These are phyloP conservation scores for Melieria crassipennis DNA, from an alignment of 2,888 invertebrate species.

Conservation along the genomic window DNA sequence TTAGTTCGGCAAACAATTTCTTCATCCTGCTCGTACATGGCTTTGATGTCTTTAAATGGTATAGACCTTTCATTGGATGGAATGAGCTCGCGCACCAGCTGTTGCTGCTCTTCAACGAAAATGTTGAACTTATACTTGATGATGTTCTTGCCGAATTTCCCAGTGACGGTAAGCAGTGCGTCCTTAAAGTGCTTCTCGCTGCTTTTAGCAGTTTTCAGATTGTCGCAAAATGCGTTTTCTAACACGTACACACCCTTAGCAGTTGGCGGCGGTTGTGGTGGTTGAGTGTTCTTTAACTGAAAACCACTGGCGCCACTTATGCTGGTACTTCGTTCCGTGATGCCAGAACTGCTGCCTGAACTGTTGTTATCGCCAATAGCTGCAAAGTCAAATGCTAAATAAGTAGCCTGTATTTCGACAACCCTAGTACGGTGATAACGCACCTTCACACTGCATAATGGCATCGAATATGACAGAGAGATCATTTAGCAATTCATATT, in stretches of 20 bases:
- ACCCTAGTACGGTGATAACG: constrained; percentile 3
- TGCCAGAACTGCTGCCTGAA: constrained; percentile 61
- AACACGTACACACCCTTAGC: constrained; percentile 60
- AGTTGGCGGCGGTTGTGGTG: constrained; percentile 22
- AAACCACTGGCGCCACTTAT: constrained; percentile 37
- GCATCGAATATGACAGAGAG: constrained; percentile 65
- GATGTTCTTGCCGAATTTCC: constrained; percentile 65
- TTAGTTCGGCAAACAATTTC: constrained; percentile 59
- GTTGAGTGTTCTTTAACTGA: constrained; percentile 8
- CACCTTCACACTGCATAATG: constrained; percentile 61
- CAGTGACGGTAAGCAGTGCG: constrained; percentile 63
- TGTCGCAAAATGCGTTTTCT: constrained; percentile 65
- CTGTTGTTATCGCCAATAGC: constrained; percentile 57
- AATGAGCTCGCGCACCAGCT: constrained; percentile 61
- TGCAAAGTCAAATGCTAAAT: constrained; percentile 9
- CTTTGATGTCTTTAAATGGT: constrained; percentile 63
- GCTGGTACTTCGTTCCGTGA: constrained; percentile 55
- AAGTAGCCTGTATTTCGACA: neutral
- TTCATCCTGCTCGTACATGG: constrained; percentile 58
- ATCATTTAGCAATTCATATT: constrained; percentile 64
- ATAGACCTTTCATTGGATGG: constrained; percentile 60
- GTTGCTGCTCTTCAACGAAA: constrained; percentile 63
- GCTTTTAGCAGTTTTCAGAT: constrained; percentile 55
- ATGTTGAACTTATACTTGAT: constrained; percentile 66
- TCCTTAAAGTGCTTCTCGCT: constrained; percentile 62